Base-by-base conservation (phyloP, 1,140 invertebrate genomes). In the Eumeta japonica region DNA sequence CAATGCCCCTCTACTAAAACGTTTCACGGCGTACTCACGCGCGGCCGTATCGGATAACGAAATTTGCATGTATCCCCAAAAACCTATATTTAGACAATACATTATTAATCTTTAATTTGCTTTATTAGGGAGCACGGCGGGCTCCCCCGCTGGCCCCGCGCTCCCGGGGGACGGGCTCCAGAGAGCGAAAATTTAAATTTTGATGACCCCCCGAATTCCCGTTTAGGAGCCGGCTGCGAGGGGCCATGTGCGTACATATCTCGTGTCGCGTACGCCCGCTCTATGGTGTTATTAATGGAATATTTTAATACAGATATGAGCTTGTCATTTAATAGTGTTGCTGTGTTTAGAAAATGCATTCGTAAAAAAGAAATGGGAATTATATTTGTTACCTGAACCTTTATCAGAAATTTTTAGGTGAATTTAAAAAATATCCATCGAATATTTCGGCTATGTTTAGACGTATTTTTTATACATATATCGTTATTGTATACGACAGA, bases 51-150 rank as follows among this genome's bases (percentile, higher is more conserved):
- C 43, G 52, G 41, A 57, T 61, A 58, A 48, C 39, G 38, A 52
- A 54, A 68, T 73, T 67, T 67, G 58, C 66, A 70, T 65, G 62
- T 52, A 39, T 62, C 50, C 51, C 55, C 46, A 59, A 56, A 58
- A 67, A 58, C 57, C 56, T 64, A 65, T 68, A 68, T 65, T 65
- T 62, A 61, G 61, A 67, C 60, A 61, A 70, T 74, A 57, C 62
- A 71, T 67, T 74, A 71, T 74, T 74, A 74, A 74, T 74, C 62
- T 74, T 70, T 74, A 74, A 73, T 73, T 73, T 68, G 63, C 64
- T 73, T 73, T 71, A 73, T 73, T 73, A 71, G 60, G 5, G n/a
- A 24, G 20, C 5, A n/a, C n/a, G 5, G n/a, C n/a, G n/a, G 5
- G 5, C n/a, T 24, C 20, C 20, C 20, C n/a, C n/a, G n/a, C 20